phyloP scores from a whole-genome alignment of 2,113 vertebrate genomes.

The Pterophyllum scalare region DNA sequence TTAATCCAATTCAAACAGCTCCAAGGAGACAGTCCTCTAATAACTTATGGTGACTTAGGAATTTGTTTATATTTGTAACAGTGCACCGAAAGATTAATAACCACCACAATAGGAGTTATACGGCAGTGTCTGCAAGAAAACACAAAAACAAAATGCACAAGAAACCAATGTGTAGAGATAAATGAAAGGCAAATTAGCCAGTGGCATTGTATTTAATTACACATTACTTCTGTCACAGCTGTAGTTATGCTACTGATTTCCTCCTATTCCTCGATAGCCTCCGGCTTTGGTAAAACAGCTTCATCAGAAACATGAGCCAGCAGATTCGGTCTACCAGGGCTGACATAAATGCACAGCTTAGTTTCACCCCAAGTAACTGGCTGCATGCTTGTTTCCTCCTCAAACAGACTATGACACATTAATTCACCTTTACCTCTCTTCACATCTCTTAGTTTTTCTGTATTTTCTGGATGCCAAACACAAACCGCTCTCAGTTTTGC shows the following conservation, averaged over 20 bases:
- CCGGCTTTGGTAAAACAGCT: constrained; percentile 51
- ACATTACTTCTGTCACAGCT: constrained; percentile 64
- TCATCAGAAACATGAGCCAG: constrained; percentile 51
- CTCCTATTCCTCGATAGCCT: constrained; percentile 49
- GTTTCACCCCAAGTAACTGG: constrained; percentile 37
- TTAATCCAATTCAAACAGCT: constrained; percentile 70
- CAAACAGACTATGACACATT: constrained; percentile 48
- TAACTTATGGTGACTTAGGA: constrained; percentile 69
- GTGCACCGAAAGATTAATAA: constrained; percentile 68
- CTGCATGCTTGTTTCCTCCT: constrained; percentile 44
- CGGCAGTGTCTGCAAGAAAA: constrained; percentile 28
- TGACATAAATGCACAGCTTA: constrained; percentile 48
- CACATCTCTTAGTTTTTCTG: constrained; percentile 45
- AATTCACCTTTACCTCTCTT: constrained; percentile 56
- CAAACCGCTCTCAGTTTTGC: constrained; percentile 42
- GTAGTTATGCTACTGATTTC: constrained; percentile 62
- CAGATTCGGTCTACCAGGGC: constrained; percentile 55
- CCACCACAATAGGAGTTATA: constrained; percentile 37
- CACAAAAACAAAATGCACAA: constrained; percentile 25
- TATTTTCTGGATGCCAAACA: constrained; percentile 39
- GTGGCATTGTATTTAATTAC: constrained; percentile 70
- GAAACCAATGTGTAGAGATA: constrained; percentile 54
- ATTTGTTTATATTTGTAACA: constrained; percentile 70
- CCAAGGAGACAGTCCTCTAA: constrained; percentile 64
- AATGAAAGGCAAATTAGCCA: constrained; percentile 66